Evolutionary conservation across 1,140 invertebrate genomes (phyloP).

Genomic region (Ostrea denselamellosa): DNA sequence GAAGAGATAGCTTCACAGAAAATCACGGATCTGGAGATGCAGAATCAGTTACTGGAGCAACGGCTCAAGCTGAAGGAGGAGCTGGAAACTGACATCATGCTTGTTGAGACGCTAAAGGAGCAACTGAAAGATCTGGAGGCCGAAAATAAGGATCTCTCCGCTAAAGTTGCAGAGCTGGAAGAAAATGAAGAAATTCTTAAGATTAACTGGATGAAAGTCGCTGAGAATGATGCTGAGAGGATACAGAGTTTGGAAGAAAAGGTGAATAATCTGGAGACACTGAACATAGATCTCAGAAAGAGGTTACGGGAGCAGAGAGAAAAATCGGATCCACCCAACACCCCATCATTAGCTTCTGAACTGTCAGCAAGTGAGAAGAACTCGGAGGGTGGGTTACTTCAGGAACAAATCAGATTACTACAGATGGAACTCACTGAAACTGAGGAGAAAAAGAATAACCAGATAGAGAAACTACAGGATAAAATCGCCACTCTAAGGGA

Average conservation of each 20-base stretch:
- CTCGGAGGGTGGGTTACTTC: slow-evolving; percentile 17
- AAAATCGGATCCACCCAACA: slow-evolving; percentile 53
- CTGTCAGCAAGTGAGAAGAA: slow-evolving; percentile 57
- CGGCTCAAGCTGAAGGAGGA: slow-evolving; percentile 66
- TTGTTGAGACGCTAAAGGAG: slow-evolving; percentile 64
- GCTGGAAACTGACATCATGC: slow-evolving; percentile 53
- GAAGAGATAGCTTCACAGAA: slow-evolving; percentile 67
- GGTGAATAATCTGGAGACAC: slow-evolving; percentile 65
- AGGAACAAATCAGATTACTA: slow-evolving; percentile 56
- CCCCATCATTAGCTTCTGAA: slow-evolving; percentile 67
- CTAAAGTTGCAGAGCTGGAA: slow-evolving; percentile 69
- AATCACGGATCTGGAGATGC: slow-evolving; percentile 67
- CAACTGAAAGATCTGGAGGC: slow-evolving; percentile 62
- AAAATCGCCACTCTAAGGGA: slow-evolving; percentile 64
- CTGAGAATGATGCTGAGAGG: slow-evolving; percentile 71
- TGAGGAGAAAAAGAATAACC: slow-evolving; percentile 67
- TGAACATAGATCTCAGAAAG: slow-evolving; percentile 69
- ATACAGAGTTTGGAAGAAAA: slow-evolving; percentile 70
- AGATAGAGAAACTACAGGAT: slow-evolving; percentile 70
- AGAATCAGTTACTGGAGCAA: slow-evolving; percentile 65
- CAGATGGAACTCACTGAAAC: slow-evolving; percentile 66
- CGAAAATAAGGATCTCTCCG: slow-evolving; percentile 66
- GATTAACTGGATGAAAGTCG: slow-evolving; percentile 73
- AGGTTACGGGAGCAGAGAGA: slow-evolving; percentile 69
- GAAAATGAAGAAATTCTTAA: slow-evolving; percentile 72